phyloP scores from a whole-genome alignment of 2,888 invertebrate species.

The Arenicola marina region DNA sequence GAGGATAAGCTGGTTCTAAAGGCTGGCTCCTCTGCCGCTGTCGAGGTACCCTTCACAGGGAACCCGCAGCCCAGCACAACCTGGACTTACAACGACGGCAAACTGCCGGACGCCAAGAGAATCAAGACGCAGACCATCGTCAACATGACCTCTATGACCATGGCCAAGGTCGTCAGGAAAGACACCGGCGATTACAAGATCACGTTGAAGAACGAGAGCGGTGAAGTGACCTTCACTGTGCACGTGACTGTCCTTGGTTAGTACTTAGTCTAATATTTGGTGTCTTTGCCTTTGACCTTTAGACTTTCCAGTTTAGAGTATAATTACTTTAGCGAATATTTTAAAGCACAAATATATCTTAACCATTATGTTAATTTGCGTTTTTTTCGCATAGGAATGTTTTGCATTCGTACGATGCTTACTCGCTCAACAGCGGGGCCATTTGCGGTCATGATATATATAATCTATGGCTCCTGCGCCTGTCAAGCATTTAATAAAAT shows the following conservation, averaged over 20 bases:
- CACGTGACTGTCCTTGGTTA: constrained; percentile 64
- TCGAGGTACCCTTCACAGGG: constrained; percentile 35
- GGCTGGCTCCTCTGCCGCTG: constrained; percentile 28
- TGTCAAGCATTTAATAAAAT: no score
- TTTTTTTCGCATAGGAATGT: no score
- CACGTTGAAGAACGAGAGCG: constrained; percentile 34
- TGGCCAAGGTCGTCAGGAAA: constrained; percentile 22
- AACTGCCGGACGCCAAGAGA: constrained; percentile 15
- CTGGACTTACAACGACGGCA: constrained; percentile 35
- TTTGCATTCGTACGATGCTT: no score
- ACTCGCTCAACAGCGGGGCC: no score
- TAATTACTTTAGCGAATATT: no score
- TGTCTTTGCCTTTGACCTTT: no score
- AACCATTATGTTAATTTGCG: no score
- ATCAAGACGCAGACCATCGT: constrained; percentile 29
- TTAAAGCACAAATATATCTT: no score
- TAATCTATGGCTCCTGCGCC: no score
- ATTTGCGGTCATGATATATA: no score
- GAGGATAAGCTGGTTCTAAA: constrained; percentile 23
- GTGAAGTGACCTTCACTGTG: constrained; percentile 22
- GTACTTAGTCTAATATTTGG: constrained; percentile 52
- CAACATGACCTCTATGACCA: constrained; percentile 28
- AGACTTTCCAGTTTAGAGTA: no score
- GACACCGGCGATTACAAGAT: constrained; percentile 33
- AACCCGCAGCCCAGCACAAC: constrained; percentile 35